Evolutionary conservation across 2,113 vertebrate species (phyloP).

Genomic region (Talpa occidentalis): DNA sequence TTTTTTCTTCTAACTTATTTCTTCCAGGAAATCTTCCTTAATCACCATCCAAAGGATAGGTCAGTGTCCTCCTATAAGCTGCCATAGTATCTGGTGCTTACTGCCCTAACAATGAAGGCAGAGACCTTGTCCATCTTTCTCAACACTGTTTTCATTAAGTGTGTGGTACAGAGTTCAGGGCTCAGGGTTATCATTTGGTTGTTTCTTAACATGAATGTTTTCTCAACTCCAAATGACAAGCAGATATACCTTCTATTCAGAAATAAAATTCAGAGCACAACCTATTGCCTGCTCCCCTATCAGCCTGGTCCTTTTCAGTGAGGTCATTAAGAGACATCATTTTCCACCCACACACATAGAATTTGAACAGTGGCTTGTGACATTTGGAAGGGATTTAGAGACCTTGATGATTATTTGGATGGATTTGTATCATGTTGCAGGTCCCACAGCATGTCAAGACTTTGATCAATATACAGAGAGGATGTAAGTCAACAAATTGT

Average conservation of each 20-base stretch:
- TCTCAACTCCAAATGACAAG: not conserved
- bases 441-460: not conserved
- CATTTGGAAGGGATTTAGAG: conserved; percentile 73
- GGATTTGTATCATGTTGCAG: conserved; percentile 47
- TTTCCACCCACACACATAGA: conserved; percentile 42
- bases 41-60: not conserved
- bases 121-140: not conserved
- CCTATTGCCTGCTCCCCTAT: not conserved
- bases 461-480: conserved; percentile 44
- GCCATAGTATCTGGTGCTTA: not conserved
- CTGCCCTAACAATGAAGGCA: not conserved
- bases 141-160: not conserved
- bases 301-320: not conserved
- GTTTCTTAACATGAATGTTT: not conserved
- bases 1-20: not conserved
- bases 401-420: conserved; percentile 63
- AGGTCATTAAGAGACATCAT: conserved; percentile 29
- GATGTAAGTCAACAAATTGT: not conserved
- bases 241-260: not conserved
- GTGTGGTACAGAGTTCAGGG: not conserved
- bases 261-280: not conserved
- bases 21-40: not conserved
- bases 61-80: not conserved
- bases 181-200: not conserved
- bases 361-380: conserved; percentile 43